Conservation (phyloP, 2,888 invertebrate genomes). For the Drosophila ezoana region DNA sequence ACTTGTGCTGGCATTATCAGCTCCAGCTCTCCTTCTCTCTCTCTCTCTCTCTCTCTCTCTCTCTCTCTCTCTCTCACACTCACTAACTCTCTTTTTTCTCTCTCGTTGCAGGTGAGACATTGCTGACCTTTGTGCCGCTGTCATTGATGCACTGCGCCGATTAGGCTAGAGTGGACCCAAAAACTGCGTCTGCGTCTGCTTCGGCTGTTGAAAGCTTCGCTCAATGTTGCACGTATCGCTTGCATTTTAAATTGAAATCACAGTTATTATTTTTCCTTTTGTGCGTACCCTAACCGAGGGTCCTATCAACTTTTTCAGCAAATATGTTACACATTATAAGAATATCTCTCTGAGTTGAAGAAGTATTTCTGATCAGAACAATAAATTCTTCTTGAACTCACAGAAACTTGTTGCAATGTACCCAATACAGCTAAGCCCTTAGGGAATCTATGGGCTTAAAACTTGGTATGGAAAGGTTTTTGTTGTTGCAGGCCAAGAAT, state of each 20-base stretch:
- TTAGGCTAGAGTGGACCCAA: constrained; percentile 14
- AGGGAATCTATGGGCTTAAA: too few species aligned
- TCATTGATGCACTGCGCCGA: constrained; percentile 21
- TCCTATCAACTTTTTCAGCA: not conserved
- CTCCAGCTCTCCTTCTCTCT: not conserved
- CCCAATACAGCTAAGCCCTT: too few species aligned
- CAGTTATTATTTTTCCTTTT: constrained; percentile 5
- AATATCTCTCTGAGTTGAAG: not conserved
- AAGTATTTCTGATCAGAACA: not conserved
- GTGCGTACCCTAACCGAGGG: not conserved
- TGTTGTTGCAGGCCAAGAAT: too few species aligned
- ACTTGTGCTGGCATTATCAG: constrained; percentile 27
- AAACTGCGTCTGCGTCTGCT: not conserved
- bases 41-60: not conserved
- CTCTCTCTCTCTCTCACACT: not conserved
- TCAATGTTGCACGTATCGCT: constrained; percentile 49
- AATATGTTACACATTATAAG: not conserved
- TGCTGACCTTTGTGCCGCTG: constrained; percentile 36
- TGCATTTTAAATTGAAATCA: constrained; percentile 66
- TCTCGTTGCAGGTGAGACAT: constrained; percentile 23
- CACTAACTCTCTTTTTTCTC: constrained; percentile 7
- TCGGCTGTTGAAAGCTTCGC: constrained; percentile 18
- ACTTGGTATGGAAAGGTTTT: too few species aligned
- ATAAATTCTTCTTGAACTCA: too few species aligned
- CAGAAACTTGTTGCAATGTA: too few species aligned